phyloP scores from a whole-genome alignment of 2,797 vertebrate genomes.

The Craterocephalus amniculus region DNA sequence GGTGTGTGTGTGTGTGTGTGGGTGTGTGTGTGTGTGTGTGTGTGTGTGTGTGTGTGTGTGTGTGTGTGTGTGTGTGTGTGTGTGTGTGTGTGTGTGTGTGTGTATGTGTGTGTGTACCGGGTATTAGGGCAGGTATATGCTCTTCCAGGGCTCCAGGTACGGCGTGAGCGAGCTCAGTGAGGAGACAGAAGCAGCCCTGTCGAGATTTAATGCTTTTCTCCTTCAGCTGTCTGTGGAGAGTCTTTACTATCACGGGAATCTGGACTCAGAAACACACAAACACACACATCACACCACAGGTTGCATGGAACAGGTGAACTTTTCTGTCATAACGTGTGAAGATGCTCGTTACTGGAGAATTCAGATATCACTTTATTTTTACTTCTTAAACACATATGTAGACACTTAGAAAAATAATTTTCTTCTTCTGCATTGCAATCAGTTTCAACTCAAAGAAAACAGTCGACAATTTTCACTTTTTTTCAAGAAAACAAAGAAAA shows the following conservation, averaged over 20 bases:
- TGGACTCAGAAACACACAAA: slow-evolving; percentile 58
- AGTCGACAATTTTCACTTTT: too few relatives aligned
- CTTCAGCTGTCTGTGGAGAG: slow-evolving; percentile 90
- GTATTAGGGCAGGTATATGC: slow-evolving; percentile 88
- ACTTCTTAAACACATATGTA: not conserved
- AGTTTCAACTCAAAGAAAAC: too few relatives aligned
- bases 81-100: not conserved
- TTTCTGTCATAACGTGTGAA: not conserved
- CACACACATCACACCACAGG: not conserved
- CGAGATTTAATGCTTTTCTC: slow-evolving; percentile 90
- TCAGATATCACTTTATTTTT: not conserved
- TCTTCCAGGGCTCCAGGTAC: slow-evolving; percentile 89
- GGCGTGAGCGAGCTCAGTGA: slow-evolving; percentile 87
- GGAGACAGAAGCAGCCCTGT: slow-evolving; percentile 91
- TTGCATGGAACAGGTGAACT: not conserved
- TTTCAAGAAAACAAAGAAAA: not conserved
- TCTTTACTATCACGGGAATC: slow-evolving; percentile 90
- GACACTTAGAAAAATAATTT: not conserved
- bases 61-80: too few relatives aligned
- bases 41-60: not conserved
- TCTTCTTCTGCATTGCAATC: too few relatives aligned
- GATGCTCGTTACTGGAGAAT: not conserved
- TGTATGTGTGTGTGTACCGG: slow-evolving; percentile 81
- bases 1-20: not conserved
- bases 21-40: slow-evolving; percentile 29